A percentile compares a stretch with the other conserved stretches of the same genome.
Evolutionary conservation across 2,797 vertebrate genomes (phyloP).

Genomic region (Chaetodon trifasciatus): DNA sequence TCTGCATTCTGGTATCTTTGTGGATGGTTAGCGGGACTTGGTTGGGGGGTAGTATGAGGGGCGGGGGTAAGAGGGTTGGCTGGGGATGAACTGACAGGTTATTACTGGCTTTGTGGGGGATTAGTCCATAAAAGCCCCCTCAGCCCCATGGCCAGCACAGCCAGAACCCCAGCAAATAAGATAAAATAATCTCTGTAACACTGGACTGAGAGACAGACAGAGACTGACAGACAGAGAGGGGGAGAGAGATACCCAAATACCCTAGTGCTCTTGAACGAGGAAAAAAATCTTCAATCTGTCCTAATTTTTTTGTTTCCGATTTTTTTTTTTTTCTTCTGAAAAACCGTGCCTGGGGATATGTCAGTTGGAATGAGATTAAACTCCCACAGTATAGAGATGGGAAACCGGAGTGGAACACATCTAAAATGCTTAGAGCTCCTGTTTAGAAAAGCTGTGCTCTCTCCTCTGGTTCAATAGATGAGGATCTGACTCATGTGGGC

Average conservation of each 20-base stretch:
- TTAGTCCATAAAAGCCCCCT: constrained; percentile 87
- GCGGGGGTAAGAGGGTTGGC: constrained; percentile 71
- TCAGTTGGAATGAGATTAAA: constrained; percentile 87
- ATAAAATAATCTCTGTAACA: constrained; percentile 87
- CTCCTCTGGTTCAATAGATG: constrained; percentile 78
- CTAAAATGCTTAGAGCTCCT: constrained; percentile 79
- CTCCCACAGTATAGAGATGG: constrained; percentile 80
- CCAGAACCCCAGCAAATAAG: constrained; percentile 82
- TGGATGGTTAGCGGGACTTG: constrained; percentile 66
- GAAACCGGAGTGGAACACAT: constrained; percentile 79
- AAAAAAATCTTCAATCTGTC: constrained; percentile 74
- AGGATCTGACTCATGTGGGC: constrained; percentile 80
- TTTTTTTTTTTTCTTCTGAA: constrained; percentile 40
- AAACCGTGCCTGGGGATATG: constrained; percentile 78
- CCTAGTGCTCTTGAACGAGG: constrained; percentile 37
- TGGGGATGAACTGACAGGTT: constrained; percentile 87
- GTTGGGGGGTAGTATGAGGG: constrained; percentile 41
- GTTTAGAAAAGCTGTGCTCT: constrained; percentile 75
- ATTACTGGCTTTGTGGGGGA: constrained; percentile 88
- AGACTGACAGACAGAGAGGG: constrained; percentile 43
- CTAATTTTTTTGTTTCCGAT: constrained; percentile 80
- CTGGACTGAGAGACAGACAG: constrained; percentile 67
- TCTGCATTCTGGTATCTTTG: constrained; percentile 74
- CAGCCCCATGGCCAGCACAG: constrained; percentile 77
- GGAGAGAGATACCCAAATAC: constrained; percentile 60